Conservation (phyloP, 2,113 vertebrate genomes). For the Pelusios castaneus region DNA sequence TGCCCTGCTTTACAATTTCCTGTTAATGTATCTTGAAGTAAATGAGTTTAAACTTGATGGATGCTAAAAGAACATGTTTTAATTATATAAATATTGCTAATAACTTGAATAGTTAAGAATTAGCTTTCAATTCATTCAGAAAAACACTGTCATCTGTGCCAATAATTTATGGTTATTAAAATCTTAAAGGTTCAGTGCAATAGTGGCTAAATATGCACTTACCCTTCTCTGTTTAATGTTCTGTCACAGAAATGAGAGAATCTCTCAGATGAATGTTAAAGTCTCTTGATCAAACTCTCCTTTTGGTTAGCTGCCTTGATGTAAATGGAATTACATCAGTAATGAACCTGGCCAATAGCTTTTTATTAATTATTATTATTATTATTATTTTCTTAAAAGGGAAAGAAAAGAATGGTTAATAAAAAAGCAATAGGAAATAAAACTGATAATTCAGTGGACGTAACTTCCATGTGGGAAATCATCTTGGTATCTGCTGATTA, state of each 20-base stretch:
- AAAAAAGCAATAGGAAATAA: not conserved
- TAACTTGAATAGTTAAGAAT: not conserved
- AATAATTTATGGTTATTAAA: not conserved
- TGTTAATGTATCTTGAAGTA: not conserved
- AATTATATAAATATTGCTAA: not conserved
- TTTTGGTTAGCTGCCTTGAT: not conserved
- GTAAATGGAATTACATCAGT: not conserved
- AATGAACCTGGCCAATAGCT: not conserved
- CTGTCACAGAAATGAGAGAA: not conserved
- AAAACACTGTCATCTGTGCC: not conserved
- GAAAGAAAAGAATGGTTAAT: not conserved
- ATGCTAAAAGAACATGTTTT: not conserved
- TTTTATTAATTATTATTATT: too few relatives aligned
- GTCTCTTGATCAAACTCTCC: not conserved
- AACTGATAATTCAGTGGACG: not conserved
- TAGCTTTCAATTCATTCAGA: not conserved
- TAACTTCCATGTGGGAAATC: not conserved
- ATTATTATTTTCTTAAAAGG: not conserved
- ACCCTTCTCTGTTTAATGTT: constrained; percentile 15
- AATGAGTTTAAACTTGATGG: not conserved
- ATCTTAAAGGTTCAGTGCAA: not conserved
- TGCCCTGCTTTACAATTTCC: not conserved
- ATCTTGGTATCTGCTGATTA: not conserved
- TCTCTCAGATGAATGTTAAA: not conserved
- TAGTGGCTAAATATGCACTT: not conserved